Evolutionary conservation across 1,140 invertebrate genomes (phyloP).

Genomic region (Drosophila virilis): DNA sequence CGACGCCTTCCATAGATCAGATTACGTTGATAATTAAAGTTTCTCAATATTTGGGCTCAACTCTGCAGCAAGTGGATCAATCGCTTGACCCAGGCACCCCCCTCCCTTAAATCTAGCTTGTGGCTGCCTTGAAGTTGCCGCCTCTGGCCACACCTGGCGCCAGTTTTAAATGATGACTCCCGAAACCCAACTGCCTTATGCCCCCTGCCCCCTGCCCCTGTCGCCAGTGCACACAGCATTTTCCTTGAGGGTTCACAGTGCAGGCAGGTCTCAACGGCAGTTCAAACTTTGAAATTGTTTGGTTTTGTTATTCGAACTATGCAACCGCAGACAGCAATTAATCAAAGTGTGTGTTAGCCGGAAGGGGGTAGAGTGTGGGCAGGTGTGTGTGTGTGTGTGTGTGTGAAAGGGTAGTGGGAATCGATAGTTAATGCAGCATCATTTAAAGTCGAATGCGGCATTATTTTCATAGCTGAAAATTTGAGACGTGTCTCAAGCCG

Average conservation of each 20-base stretch:
- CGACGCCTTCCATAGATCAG: background rate
- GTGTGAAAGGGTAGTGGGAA: background rate
- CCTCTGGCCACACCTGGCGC: slow-evolving; percentile 20
- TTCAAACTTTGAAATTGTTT: slow-evolving; percentile 24
- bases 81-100: background rate
- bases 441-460: slow-evolving; percentile 10
- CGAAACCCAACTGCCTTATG: background rate
- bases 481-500: slow-evolving; percentile 5
- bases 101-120: background rate
- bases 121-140: slow-evolving; percentile 9
- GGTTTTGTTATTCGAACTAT: slow-evolving; percentile 10
- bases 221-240: background rate
- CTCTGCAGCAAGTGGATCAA: slow-evolving; percentile 1
- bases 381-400: background rate
- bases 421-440: background rate
- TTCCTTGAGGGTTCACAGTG: background rate
- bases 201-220: background rate
- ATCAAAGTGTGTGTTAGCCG: slow-evolving; percentile 34
- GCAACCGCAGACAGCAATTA: slow-evolving; percentile 52
- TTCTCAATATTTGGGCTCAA: background rate
- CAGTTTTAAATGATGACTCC: background rate
- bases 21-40: slow-evolving; percentile 9
- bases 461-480: slow-evolving; percentile 6
- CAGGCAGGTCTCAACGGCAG: slow-evolving; percentile 17
- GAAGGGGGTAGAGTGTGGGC: background rate